phyloP scores from a whole-genome alignment of 2,888 invertebrate genomes.

The Melipona bicolor region DNA sequence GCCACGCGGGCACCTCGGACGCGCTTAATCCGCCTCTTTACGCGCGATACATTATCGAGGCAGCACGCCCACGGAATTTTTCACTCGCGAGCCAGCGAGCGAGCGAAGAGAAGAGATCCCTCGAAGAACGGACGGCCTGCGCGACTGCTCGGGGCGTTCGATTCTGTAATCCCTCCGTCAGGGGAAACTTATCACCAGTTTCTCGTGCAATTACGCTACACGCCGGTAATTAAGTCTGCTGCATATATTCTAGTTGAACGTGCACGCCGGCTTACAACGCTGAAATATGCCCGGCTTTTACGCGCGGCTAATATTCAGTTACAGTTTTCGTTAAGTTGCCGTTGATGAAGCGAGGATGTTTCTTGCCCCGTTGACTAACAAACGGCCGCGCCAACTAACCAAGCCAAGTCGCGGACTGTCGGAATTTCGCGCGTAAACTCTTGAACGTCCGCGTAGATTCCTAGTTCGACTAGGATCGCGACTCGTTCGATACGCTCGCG shows the following conservation, averaged over 20 bases:
- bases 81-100: conserved; percentile 33
- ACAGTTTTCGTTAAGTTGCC: conserved; percentile 30
- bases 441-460: neutral
- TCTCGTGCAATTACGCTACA: conserved; percentile 30
- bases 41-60: conserved; percentile 69
- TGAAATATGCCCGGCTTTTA: conserved; percentile 50
- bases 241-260: conserved; percentile 39
- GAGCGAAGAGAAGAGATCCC: conserved; percentile 7
- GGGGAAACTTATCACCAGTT: conserved; percentile 46
- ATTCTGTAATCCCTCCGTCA: conserved; percentile 60
- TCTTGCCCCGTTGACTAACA: neutral
- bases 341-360: neutral
- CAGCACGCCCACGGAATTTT: conserved; percentile 67
- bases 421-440: conserved; percentile 10
- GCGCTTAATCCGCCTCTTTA: conserved; percentile 71
- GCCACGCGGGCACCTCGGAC: conserved; percentile 24
- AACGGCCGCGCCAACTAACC: neutral
- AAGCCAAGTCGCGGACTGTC: neutral
- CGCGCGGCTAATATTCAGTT: conserved; percentile 36
- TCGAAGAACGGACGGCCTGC: conserved; percentile 40
- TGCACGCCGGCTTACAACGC: conserved; percentile 20
- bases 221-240: conserved; percentile 40
- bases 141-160: conserved; percentile 54
- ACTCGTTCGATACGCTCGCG: neutral
- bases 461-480: neutral